Evolutionary conservation across 2,888 invertebrate species (phyloP).

Genomic region (Drosophila buzzatii): DNA sequence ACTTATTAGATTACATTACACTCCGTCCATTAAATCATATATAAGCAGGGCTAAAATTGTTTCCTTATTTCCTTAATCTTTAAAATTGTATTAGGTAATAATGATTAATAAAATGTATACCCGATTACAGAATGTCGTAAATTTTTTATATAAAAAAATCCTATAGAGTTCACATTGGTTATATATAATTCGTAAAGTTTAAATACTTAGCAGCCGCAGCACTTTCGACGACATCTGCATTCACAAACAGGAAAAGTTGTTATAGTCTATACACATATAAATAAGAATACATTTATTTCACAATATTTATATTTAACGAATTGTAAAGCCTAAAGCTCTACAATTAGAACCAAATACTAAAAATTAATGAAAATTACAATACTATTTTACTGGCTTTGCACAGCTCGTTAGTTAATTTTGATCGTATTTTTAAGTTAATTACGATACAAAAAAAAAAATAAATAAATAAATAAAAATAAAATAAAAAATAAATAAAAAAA

Average conservation of each 20-base stretch:
- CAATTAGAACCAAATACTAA: not conserved
- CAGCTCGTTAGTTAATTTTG: not conserved
- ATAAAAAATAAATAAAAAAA: no score
- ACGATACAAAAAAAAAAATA: not conserved
- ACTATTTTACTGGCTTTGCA: not conserved
- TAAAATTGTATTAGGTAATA: not conserved
- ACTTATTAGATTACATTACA: not conserved
- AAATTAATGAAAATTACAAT: not conserved
- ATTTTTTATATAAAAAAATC: not conserved
- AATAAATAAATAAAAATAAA: no score
- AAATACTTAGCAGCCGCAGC: slow-evolving; percentile 16
- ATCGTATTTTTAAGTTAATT: not conserved
- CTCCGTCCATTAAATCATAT: not conserved
- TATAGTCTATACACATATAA: not conserved
- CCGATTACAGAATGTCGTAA: not conserved
- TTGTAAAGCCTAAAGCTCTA: slow-evolving; percentile 1
- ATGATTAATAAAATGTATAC: not conserved
- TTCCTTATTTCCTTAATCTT: not conserved
- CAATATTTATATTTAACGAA: not conserved
- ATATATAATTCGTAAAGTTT: slow-evolving; percentile 6
- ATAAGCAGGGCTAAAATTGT: not conserved
- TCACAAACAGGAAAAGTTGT: slow-evolving; percentile 9
- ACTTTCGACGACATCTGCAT: slow-evolving; percentile 4
- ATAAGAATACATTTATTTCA: not conserved
- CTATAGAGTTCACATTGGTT: slow-evolving; percentile 12